Percentiles rank a stretch among this genome's conserved stretches.
Evolutionary conservation across 1,140 invertebrate genomes (phyloP).

Genomic region (Drosophila parabipectinata): DNA sequence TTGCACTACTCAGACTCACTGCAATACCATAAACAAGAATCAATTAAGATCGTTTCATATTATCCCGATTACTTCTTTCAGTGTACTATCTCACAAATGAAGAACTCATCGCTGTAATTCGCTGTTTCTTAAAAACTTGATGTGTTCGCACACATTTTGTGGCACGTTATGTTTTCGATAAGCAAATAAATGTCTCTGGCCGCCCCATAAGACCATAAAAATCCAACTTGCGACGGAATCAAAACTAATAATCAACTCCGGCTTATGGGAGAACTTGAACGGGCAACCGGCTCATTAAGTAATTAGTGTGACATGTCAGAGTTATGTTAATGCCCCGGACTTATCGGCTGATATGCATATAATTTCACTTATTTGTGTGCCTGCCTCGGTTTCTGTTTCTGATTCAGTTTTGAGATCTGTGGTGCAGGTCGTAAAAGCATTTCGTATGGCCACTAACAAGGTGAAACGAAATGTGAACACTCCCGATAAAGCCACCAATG

Average conservation of each 20-base stretch:
- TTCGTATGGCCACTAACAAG: slow-evolving; percentile 71
- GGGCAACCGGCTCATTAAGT: slow-evolving; percentile 77
- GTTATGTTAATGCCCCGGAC: slow-evolving; percentile 76
- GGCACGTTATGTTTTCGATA: slow-evolving; percentile 61
- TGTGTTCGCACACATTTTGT: slow-evolving; percentile 61
- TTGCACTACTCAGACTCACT: background rate
- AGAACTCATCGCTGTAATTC: slow-evolving; percentile 3
- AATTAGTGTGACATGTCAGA: slow-evolving; percentile 84
- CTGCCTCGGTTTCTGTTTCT: slow-evolving; percentile 12
- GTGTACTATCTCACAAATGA: background rate
- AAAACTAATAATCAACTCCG: slow-evolving; percentile 58
- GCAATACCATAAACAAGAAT: slow-evolving; percentile 7
- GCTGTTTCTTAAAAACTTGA: slow-evolving; percentile 8
- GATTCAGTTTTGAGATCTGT: slow-evolving; percentile 15
- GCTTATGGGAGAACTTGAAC: slow-evolving; percentile 9
- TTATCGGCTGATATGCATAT: slow-evolving; percentile 68
- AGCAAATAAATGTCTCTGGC: slow-evolving; percentile 64
- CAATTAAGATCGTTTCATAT: background rate
- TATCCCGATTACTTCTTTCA: background rate
- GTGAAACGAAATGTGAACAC: slow-evolving; percentile 78
- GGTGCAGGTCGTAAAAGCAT: slow-evolving; percentile 61
- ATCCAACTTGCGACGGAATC: slow-evolving; percentile 37
- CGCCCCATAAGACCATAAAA: slow-evolving; percentile 41
- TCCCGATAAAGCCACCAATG: slow-evolving; percentile 57
- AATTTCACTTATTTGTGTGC: slow-evolving; percentile 67